These are phyloP conservation scores for Neolamprologus sp. DNA, from an alignment of 2,113 vertebrate species.

Conservation along the genomic window DNA sequence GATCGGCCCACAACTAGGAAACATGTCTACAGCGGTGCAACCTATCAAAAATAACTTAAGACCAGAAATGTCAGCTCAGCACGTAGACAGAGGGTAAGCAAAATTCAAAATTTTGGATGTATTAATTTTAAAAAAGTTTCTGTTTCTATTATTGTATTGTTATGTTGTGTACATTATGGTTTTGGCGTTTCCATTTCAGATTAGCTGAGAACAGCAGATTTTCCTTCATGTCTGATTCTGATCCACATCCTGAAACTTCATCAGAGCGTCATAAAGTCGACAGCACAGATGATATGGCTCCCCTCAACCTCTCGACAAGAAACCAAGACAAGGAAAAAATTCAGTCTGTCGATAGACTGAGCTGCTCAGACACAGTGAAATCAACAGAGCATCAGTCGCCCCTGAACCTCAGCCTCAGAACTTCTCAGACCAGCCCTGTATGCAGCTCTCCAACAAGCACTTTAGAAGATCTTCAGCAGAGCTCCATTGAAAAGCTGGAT, in stretches of 20 bases:
- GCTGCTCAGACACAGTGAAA: neutral
- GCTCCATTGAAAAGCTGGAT: neutral
- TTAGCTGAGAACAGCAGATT: conserved; percentile 1
- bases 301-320: conserved; percentile 89
- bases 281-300: conserved; percentile 55
- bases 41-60: conserved; percentile 47
- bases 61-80: conserved; percentile 26
- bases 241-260: neutral
- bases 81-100: conserved; percentile 26
- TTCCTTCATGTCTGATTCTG: neutral
- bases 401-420: conserved; percentile 86
- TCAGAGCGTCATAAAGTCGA: conserved; percentile 13
- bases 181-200: conserved; percentile 13
- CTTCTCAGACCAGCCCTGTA: conserved; percentile 35
- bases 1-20: conserved; percentile 53
- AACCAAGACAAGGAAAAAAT: conserved; percentile 23
- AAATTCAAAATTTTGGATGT: neutral
- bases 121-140: fast-evolving
- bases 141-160: neutral
- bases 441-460: neutral
- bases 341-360: neutral
- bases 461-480: neutral
- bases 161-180: neutral
- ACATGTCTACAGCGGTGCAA: conserved; percentile 24
- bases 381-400: conserved; percentile 70